Conservation (phyloP, 2,797 vertebrate species). For the Coilia nasus region DNA sequence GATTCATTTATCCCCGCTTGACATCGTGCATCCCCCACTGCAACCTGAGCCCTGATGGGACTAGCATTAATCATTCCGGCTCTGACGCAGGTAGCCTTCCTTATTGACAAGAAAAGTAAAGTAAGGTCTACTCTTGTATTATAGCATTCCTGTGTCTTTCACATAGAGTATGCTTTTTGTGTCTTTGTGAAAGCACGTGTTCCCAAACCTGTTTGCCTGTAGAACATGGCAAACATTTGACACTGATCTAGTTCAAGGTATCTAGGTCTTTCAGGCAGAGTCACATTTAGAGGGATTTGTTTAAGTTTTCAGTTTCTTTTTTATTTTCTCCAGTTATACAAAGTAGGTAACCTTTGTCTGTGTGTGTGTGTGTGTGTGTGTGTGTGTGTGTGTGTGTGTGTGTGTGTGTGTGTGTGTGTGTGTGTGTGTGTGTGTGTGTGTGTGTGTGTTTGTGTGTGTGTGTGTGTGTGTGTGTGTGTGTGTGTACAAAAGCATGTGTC, state of each 20-base stretch:
- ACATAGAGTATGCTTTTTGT: not conserved
- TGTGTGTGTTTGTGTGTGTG: not conserved
- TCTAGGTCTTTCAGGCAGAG: not conserved
- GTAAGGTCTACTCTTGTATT: not conserved
- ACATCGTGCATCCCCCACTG: conserved; percentile 45
- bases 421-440: not conserved
- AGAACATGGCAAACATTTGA: not conserved
- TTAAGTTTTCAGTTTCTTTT: not conserved
- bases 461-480: not conserved
- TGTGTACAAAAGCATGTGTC: not conserved
- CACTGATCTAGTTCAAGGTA: not conserved
- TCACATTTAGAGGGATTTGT: not conserved
- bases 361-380: not conserved
- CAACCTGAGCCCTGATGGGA: conserved; percentile 32
- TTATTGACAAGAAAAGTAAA: not conserved
- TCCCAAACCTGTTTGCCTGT: not conserved
- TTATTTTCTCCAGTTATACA: not conserved
- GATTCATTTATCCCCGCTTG: conserved; percentile 46
- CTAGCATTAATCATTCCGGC: conserved; percentile 40
- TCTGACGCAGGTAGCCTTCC: not conserved
- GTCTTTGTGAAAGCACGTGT: not conserved
- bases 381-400: not conserved
- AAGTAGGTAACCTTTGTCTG: not conserved
- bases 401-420: not conserved
- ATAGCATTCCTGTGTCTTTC: not conserved